Evolutionary conservation across 2,797 vertebrate species (phyloP).

Genomic region (Garrulus glandarius): DNA sequence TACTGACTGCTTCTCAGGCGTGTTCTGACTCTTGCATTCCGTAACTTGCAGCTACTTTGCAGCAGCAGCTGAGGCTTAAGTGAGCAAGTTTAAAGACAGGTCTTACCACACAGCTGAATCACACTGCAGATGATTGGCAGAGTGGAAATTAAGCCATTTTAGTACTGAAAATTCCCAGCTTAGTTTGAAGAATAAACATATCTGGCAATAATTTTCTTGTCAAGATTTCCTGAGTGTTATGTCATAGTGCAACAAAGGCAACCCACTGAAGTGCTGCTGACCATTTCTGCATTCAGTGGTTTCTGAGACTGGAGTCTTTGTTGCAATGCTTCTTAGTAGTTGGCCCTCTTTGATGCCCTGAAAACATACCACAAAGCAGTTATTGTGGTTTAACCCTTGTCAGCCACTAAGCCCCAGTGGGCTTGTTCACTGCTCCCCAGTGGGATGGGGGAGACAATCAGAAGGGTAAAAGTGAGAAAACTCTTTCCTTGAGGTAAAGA

Average conservation of each 20-base stretch:
- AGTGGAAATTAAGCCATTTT: background rate
- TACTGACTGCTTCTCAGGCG: background rate
- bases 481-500: accelerated
- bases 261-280: background rate
- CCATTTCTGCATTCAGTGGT: background rate
- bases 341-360: background rate
- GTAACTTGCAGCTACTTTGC: background rate
- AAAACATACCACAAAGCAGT: background rate
- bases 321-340: background rate
- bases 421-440: background rate
- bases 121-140: background rate
- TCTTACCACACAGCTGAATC: background rate
- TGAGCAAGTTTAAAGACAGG: background rate
- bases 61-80: background rate
- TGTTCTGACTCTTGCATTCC: background rate
- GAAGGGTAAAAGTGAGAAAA: background rate
- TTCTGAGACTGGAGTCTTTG: background rate
- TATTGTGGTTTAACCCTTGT: background rate
- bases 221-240: background rate
- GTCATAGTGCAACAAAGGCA: background rate
- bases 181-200: background rate
- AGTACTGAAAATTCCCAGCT: background rate
- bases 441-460: background rate
- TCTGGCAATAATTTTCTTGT: background rate
- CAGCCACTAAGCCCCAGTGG: background rate